A percentile compares a stretch with the other conserved stretches of the same genome.
Conservation (phyloP, 1,140 invertebrate genomes). For the Diabrotica virgifera region DNA sequence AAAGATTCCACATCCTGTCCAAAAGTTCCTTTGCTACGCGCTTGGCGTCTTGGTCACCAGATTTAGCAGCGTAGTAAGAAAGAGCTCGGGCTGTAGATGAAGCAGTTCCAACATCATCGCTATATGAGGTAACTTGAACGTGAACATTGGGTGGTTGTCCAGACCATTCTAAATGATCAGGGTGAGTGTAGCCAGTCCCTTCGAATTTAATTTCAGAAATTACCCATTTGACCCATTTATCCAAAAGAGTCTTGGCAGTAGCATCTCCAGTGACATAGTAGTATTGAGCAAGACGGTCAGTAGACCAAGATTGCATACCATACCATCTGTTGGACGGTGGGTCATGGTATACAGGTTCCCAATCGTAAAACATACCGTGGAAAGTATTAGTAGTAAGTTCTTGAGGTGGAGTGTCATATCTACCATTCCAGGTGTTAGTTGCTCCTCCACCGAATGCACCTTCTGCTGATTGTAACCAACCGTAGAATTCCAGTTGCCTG, state of each 20-base stretch:
- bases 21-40: conserved; percentile 20
- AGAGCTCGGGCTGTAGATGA: conserved; percentile 24
- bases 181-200: conserved; percentile 21
- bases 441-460: conserved; percentile 30
- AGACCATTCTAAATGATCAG: conserved; percentile 20
- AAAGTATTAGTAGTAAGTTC: conserved; percentile 25
- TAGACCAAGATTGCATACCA: conserved; percentile 33
- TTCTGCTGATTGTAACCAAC: conserved; percentile 27
- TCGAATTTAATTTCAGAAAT: conserved; percentile 17
- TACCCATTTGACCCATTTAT: conserved; percentile 26
- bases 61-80: conserved; percentile 26
- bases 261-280: conserved; percentile 30
- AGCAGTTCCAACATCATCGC: conserved; percentile 22
- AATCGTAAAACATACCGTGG: conserved; percentile 33
- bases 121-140: conserved; percentile 17
- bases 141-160: conserved; percentile 26
- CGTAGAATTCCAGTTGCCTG: conserved; percentile 31
- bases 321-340: conserved; percentile 34
- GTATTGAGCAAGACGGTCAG: conserved; percentile 30
- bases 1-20: conserved; percentile 20
- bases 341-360: conserved; percentile 32
- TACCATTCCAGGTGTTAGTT: conserved; percentile 30
- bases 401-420: conserved; percentile 23
- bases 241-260: conserved; percentile 21
- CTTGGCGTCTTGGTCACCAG: conserved; percentile 19